Base-by-base conservation (phyloP, 2,797 vertebrate species). In the Tiaroga cobitis region DNA sequence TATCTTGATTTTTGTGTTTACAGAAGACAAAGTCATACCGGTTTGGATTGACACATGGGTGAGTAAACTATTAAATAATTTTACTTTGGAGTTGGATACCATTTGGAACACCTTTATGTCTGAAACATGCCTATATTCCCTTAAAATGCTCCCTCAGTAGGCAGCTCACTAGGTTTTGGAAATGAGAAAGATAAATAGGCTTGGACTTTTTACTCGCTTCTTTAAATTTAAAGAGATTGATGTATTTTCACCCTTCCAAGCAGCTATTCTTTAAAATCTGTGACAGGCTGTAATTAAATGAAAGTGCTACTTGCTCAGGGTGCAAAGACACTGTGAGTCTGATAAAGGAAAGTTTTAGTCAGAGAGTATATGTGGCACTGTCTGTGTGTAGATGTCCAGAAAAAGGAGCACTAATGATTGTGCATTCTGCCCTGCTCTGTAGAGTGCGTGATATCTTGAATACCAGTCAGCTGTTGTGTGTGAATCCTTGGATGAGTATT, bases 401-500 rank as follows among this genome's bases (percentile, higher is more conserved):
- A 73, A 75, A 65, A 37, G 61, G 51, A 74, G 67, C 6, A 24
- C 34, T 65, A 83, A 89, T 82, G 67, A 86, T 56, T 79, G 81
- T 32, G 43, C 61, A 68, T 72, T 29, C 70, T 83, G 80, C 77
- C 26, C 79, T 43, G 83, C 56, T 21, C 49, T 77, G 51, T 81
- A 34, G 54, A 80, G 81, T 80, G 65, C 88, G 86, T 91, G 89
- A 86, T 72, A 82, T 83, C 75, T 86, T 89, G 70, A 92, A 90
- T 90, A 86, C 75, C 90, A 89, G 81, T 70, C 80, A 83, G 88
- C 90, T 90, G 87, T 76, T 43, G 37, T 69, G 78, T 68, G 84
- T 84, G 87, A 88, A 90, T 88, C 87, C 85, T 67, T 61, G 37
- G 49, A 89, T 91, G 84, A 86, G 89, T 88, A 89, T 91, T 89